These are phyloP conservation scores for Epinotia demarniana DNA, from an alignment of 2,888 invertebrate species.

Conservation along the genomic window DNA sequence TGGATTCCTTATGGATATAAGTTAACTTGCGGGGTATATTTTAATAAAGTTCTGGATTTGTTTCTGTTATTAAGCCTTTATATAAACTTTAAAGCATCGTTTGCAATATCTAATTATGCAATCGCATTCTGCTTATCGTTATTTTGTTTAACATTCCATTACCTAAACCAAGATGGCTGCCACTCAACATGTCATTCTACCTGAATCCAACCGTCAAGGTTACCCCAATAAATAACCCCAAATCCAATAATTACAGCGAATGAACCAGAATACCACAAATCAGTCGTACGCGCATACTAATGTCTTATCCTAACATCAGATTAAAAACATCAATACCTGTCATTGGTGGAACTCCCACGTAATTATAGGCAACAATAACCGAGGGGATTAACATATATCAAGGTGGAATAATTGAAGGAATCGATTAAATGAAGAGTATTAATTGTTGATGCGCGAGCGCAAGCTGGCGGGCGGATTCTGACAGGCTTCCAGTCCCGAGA, in stretches of 20 bases:
- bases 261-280: constrained; percentile 78
- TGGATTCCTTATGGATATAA: too few relatives aligned
- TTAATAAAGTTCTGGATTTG: too few relatives aligned
- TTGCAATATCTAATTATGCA: not conserved
- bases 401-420: constrained; percentile 83
- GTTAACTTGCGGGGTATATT: too few relatives aligned
- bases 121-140: not conserved
- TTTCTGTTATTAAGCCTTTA: not conserved
- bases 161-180: constrained; percentile 38
- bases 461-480: constrained; percentile 38
- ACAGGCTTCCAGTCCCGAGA: not conserved
- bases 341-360: constrained; percentile 83
- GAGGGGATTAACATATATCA: constrained; percentile 83
- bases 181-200: constrained; percentile 15
- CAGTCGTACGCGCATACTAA: constrained; percentile 77
- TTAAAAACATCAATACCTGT: constrained; percentile 85
- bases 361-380: constrained; percentile 83
- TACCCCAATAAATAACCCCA: constrained; percentile 77
- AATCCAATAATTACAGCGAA: constrained; percentile 79
- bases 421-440: constrained; percentile 84
- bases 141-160: not conserved
- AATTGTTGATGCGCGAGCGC: constrained; percentile 82
- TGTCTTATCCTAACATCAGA: constrained; percentile 84
- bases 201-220: not conserved
- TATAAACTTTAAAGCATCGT: not conserved